Conservation (phyloP, 1,140 invertebrate species). For the Lepidurus couesii region DNA sequence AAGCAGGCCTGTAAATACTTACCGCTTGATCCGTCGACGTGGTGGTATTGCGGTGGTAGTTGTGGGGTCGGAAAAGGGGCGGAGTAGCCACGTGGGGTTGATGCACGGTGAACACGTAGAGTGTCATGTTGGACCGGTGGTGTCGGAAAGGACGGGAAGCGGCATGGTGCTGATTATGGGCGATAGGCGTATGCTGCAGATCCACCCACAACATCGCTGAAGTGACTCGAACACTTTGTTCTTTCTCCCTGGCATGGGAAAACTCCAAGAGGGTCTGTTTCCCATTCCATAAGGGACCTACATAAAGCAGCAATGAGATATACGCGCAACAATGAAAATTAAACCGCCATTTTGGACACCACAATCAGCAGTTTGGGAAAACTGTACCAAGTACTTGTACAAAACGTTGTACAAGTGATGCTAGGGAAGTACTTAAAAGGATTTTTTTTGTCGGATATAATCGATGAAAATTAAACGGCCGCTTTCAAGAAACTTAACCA, state of each 20-base stretch:
- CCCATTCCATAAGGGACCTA: slow-evolving; percentile 72
- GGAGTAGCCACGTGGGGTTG: slow-evolving; percentile 35
- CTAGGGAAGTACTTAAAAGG: no score
- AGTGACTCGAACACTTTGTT: slow-evolving; percentile 58
- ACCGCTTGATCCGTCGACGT: slow-evolving; percentile 2
- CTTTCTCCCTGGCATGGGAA: slow-evolving; percentile 54
- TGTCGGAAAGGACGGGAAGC: background rate
- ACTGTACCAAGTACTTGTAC: no score
- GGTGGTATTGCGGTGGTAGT: background rate
- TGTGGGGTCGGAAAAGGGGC: background rate
- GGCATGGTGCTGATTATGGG: slow-evolving; percentile 37
- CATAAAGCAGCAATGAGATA: slow-evolving; percentile 32
- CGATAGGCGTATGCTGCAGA: slow-evolving; percentile 54
- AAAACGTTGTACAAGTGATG: no score
- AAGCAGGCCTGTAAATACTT: background rate
- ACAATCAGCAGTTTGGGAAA: no score
- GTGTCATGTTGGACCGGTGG: slow-evolving; percentile 51
- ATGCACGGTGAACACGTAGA: slow-evolving; percentile 59
- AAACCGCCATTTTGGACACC: background rate
- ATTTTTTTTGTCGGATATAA: no score
- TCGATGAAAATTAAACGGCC: no score
- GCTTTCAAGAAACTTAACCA: no score
- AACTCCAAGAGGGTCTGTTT: slow-evolving; percentile 74
- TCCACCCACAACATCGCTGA: slow-evolving; percentile 68
- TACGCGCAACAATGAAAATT: background rate